Evolutionary conservation across 2,113 vertebrate species (phyloP), one percentile per base, ranked within the genome.

Genomic region (Campylomormyrus tamandua): DNA sequence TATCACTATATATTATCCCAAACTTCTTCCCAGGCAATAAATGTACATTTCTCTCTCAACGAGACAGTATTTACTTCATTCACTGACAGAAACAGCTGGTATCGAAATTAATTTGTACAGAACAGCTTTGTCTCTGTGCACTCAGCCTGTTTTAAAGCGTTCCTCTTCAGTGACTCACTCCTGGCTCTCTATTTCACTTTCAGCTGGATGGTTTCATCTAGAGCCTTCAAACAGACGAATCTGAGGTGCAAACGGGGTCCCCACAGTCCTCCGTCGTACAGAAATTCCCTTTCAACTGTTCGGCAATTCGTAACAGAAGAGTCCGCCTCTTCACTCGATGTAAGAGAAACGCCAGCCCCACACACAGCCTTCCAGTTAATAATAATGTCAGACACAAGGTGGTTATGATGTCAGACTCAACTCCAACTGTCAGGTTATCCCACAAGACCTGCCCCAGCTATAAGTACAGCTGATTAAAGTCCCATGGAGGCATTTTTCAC

Each of bases 131-230:
- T 62, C 52, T 46, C 83, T 6, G 49, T 50, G 45, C 27, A 11
- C 24, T 90, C 80, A 4, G 31, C 7, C 83, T 46, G 45, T 84
- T 89, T 52, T 13, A 84, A 39, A 58, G 11, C 77, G 31, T 62
- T 89, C 89, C 31, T 85, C 77, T 19, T 84, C 77, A 21, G 42
- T 89, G 80, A 83, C 89, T 84, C 77, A 89, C 19, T 58, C 89
- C 21, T 53, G 74, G 48, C 31, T 83, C 66, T 35, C 52, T 31
- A 42, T 53, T 52, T 62, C 77, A 42, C 50, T 58, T 89, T 83
- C 35, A 53, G 24, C 46, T 80, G 66, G 35, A 48, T 45, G 74
- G 62, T 77, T 89, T 74, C 88, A 52, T 50, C 48, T 35, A 6
- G n/a, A 50, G 66, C 70, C 88, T 48, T 80, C 27, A 27, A 77